Evolutionary conservation across 2,797 vertebrate genomes (phyloP).

Genomic region (Eptatretus atami): DNA sequence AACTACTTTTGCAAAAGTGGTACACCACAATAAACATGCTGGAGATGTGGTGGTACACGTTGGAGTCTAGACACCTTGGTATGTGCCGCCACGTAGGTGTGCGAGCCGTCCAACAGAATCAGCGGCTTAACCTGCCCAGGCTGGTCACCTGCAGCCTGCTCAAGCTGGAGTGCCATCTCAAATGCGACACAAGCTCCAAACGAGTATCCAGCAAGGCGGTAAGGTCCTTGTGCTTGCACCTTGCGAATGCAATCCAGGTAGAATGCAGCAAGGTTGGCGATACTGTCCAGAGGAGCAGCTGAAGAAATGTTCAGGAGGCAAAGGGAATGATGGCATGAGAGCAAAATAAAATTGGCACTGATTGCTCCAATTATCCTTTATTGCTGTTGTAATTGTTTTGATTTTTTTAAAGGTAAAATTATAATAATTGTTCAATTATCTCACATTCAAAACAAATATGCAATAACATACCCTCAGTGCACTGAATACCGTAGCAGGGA

Average conservation of each 20-base stretch:
- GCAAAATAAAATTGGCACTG: no score
- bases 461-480: conserved; percentile 36
- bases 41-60: background rate
- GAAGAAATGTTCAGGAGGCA: conserved; percentile 1
- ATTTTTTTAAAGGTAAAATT: no score
- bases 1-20: no score
- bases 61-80: conserved; percentile 29
- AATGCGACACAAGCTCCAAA: conserved; percentile 91
- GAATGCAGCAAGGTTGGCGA: conserved; percentile 44
- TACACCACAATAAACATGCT: background rate
- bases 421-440: no score
- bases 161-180: conserved; percentile 76
- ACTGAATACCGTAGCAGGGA: conserved; percentile 70
- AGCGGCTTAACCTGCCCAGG: conserved; percentile 22
- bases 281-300: conserved; percentile 72
- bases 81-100: conserved; percentile 58
- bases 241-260: conserved; percentile 43
- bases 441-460: no score
- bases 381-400: no score
- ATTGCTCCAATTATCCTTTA: no score
- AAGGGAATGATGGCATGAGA: conserved; percentile 5
- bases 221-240: conserved; percentile 52
- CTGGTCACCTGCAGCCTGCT: conserved; percentile 13
- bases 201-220: conserved; percentile 65
- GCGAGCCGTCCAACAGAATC: conserved; percentile 69